Percentiles rank a stretch among this genome's conserved stretches.
Conservation (phyloP, 2,797 vertebrate species). For the Spea hammondii region DNA sequence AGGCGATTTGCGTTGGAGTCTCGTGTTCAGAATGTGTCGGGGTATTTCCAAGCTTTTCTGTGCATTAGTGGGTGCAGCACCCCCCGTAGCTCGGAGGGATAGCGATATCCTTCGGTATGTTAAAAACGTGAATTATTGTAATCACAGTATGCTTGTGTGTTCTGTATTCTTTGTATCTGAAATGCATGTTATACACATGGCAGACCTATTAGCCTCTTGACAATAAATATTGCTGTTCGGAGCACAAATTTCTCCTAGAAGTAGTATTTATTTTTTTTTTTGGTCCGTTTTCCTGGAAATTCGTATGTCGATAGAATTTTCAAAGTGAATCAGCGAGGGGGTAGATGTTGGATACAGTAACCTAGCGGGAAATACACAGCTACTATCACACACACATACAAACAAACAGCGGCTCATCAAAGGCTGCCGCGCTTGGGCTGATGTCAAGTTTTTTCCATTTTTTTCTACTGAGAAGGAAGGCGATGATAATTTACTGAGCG, state of each 20-base stretch:
- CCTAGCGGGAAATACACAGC: no score
- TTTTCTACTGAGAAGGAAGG: no score
- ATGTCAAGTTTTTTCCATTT: no score
- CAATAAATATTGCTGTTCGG: slow-evolving; percentile 35
- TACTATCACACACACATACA: no score
- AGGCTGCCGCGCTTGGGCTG: no score
- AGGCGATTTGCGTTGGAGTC: slow-evolving; percentile 58
- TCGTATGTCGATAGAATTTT: no score
- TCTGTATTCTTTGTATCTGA: slow-evolving; percentile 14
- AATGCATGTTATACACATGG: slow-evolving; percentile 34
- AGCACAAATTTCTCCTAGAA: slow-evolving; percentile 28
- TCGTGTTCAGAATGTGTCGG: slow-evolving; percentile 58
- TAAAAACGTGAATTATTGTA: slow-evolving; percentile 58
- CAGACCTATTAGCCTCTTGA: slow-evolving; percentile 47
- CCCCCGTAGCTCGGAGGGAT: slow-evolving; percentile 56
- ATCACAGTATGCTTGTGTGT: slow-evolving; percentile 49
- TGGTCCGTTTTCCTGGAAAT: no score
- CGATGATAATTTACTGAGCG: no score
- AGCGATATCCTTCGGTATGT: slow-evolving; percentile 58
- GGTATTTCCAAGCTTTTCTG: slow-evolving; percentile 59
- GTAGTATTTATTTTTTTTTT: neutral
- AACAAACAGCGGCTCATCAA: no score
- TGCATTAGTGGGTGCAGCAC: slow-evolving; percentile 58
- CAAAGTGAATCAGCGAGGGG: no score
- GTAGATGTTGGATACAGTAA: no score